Percentiles rank a stretch among this genome's conserved stretches.
These are phyloP conservation scores for Machimus atricapillus DNA, from an alignment of 2,888 invertebrate species.

Conservation along the genomic window DNA sequence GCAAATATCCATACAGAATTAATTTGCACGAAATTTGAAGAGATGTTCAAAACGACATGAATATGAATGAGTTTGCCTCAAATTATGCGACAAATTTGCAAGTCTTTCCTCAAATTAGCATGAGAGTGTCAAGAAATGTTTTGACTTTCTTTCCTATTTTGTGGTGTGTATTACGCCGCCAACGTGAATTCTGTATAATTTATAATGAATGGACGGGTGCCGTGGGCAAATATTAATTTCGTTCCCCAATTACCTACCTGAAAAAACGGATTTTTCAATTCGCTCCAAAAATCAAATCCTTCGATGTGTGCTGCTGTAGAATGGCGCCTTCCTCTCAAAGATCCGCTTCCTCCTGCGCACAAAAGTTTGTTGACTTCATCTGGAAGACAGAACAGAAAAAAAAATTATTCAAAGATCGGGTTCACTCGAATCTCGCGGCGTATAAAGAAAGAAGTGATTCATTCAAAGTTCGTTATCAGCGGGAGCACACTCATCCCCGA, in stretches of 20 bases:
- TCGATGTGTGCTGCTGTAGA: background rate
- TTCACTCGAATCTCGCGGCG: background rate
- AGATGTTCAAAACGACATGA: background rate
- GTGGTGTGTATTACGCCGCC: background rate
- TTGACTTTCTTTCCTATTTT: background rate
- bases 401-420: background rate
- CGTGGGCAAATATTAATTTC: background rate
- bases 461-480: background rate
- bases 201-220: background rate
- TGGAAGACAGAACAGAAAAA: background rate
- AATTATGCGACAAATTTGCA: background rate
- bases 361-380: constrained; percentile 25
- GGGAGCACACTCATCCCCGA: background rate
- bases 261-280: background rate
- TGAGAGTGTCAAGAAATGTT: background rate
- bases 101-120: background rate
- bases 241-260: background rate
- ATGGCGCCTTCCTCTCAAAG: background rate
- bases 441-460: constrained; percentile 1
- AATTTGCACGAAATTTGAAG: background rate
- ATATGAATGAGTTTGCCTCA: background rate
- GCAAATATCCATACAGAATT: background rate
- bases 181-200: background rate
- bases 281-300: background rate
- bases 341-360: background rate